These are phyloP conservation scores for Calidris pygmaea DNA, from an alignment of 2,113 vertebrate genomes.

Conservation along the genomic window DNA sequence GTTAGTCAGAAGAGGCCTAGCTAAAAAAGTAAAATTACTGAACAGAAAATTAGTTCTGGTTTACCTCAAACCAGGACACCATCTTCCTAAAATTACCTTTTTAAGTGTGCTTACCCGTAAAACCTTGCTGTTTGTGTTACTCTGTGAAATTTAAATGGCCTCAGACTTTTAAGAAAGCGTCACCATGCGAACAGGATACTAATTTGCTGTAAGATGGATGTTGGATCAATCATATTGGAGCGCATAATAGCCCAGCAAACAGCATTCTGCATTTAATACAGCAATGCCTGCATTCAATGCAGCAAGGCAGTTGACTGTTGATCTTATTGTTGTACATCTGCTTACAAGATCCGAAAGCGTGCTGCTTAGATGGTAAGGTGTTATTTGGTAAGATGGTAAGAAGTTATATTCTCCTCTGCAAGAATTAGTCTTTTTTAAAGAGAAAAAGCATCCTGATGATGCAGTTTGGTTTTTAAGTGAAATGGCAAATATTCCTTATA, in stretches of 20 bases:
- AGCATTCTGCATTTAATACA: background rate
- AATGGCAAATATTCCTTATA: background rate
- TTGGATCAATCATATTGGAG: background rate
- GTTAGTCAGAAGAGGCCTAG: too few relatives aligned
- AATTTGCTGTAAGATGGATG: background rate
- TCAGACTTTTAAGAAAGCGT: background rate
- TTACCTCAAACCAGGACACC: too few relatives aligned
- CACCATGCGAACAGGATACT: background rate
- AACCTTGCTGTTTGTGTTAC: background rate
- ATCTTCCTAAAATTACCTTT: background rate
- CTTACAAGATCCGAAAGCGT: background rate
- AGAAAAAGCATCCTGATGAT: background rate
- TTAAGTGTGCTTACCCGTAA: background rate
- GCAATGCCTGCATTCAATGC: background rate
- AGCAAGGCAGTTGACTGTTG: background rate
- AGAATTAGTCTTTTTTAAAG: background rate
- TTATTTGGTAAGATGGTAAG: background rate
- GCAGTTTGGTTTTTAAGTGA: background rate
- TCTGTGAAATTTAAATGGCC: background rate
- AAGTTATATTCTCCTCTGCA: background rate
- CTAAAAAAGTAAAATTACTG: too few relatives aligned
- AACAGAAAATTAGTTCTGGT: too few relatives aligned
- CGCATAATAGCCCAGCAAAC: background rate
- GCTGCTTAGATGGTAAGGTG: background rate
- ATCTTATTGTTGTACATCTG: background rate